These are phyloP conservation scores for Loripinus fragilis DNA, from an alignment of 2,888 invertebrate species.

Conservation along the genomic window DNA sequence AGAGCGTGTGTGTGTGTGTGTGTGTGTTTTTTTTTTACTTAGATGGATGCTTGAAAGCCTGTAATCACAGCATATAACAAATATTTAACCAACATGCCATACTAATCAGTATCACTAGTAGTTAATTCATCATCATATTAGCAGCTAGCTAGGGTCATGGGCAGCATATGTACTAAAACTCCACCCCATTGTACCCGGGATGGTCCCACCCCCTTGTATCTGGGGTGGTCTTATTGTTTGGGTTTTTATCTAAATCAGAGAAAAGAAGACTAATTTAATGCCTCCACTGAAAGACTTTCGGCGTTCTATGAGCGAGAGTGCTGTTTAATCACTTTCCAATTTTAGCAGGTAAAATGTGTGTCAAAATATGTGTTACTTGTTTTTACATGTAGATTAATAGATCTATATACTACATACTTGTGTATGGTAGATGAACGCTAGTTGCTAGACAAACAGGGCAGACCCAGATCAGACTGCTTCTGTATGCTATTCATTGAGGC, in stretches of 20 bases:
- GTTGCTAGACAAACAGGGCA: too few relatives aligned
- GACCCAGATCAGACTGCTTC: too few relatives aligned
- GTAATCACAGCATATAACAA: too few relatives aligned
- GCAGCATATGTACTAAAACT: slow-evolving; percentile 14
- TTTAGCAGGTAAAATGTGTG: not conserved
- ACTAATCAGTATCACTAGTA: too few relatives aligned
- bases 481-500: too few relatives aligned
- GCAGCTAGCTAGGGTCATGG: slow-evolving; percentile 14
- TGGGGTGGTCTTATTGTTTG: slow-evolving; percentile 25
- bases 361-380: not conserved
- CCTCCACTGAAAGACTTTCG: slow-evolving; percentile 63
- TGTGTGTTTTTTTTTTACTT: too few relatives aligned
- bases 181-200: slow-evolving; percentile 50
- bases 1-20: too few relatives aligned
- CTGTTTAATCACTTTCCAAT: slow-evolving; percentile 42
- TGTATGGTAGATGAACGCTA: too few relatives aligned
- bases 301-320: slow-evolving; percentile 67
- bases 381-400: too few relatives aligned
- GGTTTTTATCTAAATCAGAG: slow-evolving; percentile 51
- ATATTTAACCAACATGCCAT: too few relatives aligned
- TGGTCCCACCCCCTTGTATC: slow-evolving; percentile 46
- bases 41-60: too few relatives aligned
- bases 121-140: not conserved
- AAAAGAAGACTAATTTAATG: slow-evolving; percentile 61
- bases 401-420: too few relatives aligned